Base-by-base conservation (phyloP, 2,797 vertebrate species). In the Brachyrhaphis roseni region DNA sequence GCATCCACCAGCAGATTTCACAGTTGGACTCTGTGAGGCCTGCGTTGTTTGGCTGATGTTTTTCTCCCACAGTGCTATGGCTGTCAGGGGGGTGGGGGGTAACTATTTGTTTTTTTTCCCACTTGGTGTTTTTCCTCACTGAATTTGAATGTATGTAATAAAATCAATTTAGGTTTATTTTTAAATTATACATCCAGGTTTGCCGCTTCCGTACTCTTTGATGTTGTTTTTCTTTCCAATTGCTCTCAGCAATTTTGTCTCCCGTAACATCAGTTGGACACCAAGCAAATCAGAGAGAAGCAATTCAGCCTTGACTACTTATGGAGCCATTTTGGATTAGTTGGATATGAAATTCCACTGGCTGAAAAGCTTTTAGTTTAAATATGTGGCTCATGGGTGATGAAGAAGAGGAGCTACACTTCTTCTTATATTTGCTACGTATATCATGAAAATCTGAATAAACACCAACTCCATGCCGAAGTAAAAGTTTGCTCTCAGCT, bases 221-320 rank as follows among this genome's bases (percentile, higher is more conserved):
- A 31, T 76, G 47, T 77, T 46, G 23, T 76, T 64, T 62, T 47
- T 18, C 1, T n/a, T 78, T 79, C 78, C 2, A 39, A 79, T 79
- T 45, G 3, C n/a, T 6, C 53, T 47, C 39, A 28, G 68, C 18
- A 4, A 23, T 41, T 73, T 72, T 59, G 13, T 73, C 16, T 41
- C 28, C 66, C 7, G 0, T 34, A 47, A 72, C 59, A 36, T 59
- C 51, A 36, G 4, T 36, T 71, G 39, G 41, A 46, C 41, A 23
- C 71, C 20, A 41, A 77, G 16, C 39, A 72, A 74, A 53, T 45
- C 10, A 80, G 64, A 51, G 7, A 20, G n/a, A 45, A 59, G 31
- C 72, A 3, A 8, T 31, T 34, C 31, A 36, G 62, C 20, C 68
- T 75, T 77, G 74, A 59, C 74, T 72, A 2, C n/a, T 26, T 34